Evolutionary conservation across 2,797 vertebrate genomes (phyloP), one percentile per base, ranked within the genome.

Genomic region (Sebastes trivittatus): DNA sequence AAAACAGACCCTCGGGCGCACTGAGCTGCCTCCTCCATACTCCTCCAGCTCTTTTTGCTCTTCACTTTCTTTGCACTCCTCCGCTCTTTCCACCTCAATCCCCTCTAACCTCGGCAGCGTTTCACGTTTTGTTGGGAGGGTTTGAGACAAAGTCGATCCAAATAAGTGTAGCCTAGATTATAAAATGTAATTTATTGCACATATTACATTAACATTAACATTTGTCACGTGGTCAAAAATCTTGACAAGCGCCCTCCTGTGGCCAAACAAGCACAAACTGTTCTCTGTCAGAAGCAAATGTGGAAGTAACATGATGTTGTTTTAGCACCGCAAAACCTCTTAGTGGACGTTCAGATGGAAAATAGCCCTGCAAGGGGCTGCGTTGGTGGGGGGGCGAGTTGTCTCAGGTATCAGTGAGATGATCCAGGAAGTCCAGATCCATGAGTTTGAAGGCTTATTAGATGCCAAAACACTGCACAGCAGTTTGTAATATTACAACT

Each of bases 1-100:
- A 92, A 93, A 93, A 87, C 89, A 88, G 86, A 71, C 88, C 90
- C 87, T 82, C 58, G 5, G 81, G 87, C 85, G 20, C 65, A 69
- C 52, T 64, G 75, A 79, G 73, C 62, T n/a, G 79, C 79, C 82
- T 80, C 85, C 83, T 85, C 78, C 63, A 70, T 78, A 84, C 42
- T 14, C 27, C 54, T 72, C 69, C 70, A 56, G 55, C 64, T 81
- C 42, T 77, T 77, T 79, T 59, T 64, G 54, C 71, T 83, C 75
- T 27, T 78, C 75, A 22, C 42, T 64, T 11, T 78, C 56, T 75
- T 76, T 66, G 30, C 55, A 22, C 32, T 75, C 55, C 29, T 78
- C 11, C 64, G 11, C 11, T 76, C n/a, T 76, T 72, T 78, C 76
- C 29, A 56, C 61, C 22, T 38, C 54, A 52, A 11, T 59, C 65